phyloP scores from a whole-genome alignment of 2,797 vertebrate species.

The Sitta carolinensis region DNA sequence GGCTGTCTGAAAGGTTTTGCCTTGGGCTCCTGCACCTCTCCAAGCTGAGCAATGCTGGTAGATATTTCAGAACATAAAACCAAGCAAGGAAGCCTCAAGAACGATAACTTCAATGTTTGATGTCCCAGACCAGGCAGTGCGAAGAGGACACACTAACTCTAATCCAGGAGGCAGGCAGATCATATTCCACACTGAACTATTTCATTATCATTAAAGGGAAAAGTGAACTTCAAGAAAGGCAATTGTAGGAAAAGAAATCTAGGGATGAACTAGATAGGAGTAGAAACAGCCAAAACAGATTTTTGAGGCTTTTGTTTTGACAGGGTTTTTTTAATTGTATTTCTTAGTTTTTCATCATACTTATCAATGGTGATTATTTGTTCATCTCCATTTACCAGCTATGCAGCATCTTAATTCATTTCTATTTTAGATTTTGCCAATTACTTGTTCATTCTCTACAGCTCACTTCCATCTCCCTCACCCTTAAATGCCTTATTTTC shows the following conservation, averaged over 20 bases:
- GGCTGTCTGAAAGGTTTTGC: background rate
- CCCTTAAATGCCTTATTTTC: background rate
- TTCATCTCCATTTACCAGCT: background rate
- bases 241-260: background rate
- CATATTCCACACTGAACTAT: background rate
- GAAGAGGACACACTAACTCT: background rate
- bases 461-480: background rate
- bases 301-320: background rate
- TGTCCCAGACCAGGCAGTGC: background rate
- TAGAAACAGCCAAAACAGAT: background rate
- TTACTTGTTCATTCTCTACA: background rate
- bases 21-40: background rate
- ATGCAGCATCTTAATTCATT: background rate
- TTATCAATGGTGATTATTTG: background rate
- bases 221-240: background rate
- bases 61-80: background rate
- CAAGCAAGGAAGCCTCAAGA: background rate
- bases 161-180: background rate
- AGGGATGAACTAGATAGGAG: background rate
- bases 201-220: background rate
- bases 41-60: background rate
- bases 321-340: accelerated
- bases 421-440: background rate
- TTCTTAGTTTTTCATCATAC: background rate
- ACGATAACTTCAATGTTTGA: background rate